Evolutionary conservation across 2,797 vertebrate genomes (phyloP).

Genomic region (Phrynocephalus vlangalii): DNA sequence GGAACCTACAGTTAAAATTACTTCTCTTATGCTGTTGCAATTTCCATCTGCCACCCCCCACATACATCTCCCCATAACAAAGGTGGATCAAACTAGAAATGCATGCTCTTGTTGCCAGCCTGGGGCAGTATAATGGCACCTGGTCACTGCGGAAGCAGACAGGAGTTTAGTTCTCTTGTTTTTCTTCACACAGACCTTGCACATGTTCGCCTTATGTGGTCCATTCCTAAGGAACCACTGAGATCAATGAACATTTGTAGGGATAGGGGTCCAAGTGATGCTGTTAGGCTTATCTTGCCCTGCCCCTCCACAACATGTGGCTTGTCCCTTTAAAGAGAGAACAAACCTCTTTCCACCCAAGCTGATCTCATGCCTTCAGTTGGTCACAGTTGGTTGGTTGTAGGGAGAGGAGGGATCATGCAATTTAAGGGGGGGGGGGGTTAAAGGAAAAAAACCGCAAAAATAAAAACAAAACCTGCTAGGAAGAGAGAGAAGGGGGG

Average conservation of each 20-base stretch:
- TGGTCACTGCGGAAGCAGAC: slow-evolving; percentile 13
- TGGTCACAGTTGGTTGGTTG: not conserved
- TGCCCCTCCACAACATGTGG: not conserved
- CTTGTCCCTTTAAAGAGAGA: slow-evolving; percentile 12
- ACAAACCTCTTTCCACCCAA: not conserved
- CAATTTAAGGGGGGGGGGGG: slow-evolving; percentile 44
- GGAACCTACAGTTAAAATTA: not conserved
- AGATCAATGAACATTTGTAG: slow-evolving; percentile 31
- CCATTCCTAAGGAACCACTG: slow-evolving; percentile 20
- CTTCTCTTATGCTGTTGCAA: not conserved
- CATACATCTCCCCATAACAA: not conserved
- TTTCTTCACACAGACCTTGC: not conserved
- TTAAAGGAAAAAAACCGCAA: slow-evolving; percentile 9
- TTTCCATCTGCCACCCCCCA: not conserved
- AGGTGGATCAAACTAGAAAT: not conserved
- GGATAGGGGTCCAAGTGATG: slow-evolving; percentile 32
- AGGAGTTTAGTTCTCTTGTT: not conserved
- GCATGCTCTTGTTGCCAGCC: not conserved
- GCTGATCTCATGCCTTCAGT: not conserved
- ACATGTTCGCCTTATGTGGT: not conserved
- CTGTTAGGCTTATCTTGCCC: slow-evolving; percentile 38
- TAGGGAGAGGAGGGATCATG: not conserved
- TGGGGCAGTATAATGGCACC: not conserved
- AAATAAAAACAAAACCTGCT: too few relatives aligned
- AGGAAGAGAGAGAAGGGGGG: too few relatives aligned